Conservation (phyloP, 2,888 invertebrate genomes). For the Anagyrus pseudococci region DNA sequence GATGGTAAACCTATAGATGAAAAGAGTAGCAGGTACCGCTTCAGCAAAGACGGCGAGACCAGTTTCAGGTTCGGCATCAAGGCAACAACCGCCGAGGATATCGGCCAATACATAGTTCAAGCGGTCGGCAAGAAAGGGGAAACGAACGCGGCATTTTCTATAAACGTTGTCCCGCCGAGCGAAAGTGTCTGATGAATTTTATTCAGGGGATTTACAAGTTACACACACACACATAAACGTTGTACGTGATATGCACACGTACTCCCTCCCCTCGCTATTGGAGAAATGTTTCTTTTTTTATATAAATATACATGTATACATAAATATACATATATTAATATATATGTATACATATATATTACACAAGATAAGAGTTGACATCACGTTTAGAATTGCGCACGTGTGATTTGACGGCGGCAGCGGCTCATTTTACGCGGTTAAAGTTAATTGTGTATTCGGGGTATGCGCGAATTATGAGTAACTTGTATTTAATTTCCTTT, state of each 20-base stretch:
- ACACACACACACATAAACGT: conserved; percentile 8
- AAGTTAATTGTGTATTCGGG: not conserved
- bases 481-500: no score
- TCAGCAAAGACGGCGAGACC: conserved; percentile 82
- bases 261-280: not conserved
- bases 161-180: conserved; percentile 74
- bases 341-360: no score
- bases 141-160: conserved; percentile 82
- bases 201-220: not conserved
- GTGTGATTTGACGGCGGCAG: conserved; percentile 36
- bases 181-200: conserved; percentile 52
- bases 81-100: conserved; percentile 76
- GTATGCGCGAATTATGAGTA: no score
- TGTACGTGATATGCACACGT: conserved; percentile 29
- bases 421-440: conserved; percentile 1
- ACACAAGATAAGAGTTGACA: conserved; percentile 15
- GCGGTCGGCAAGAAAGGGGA: conserved; percentile 88
- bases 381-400: conserved; percentile 29
- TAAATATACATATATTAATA: conserved; percentile 23
- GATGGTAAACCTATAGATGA: conserved; percentile 91
- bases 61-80: conserved; percentile 81
- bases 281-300: conserved; percentile 22
- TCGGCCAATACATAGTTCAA: conserved; percentile 87
- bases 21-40: conserved; percentile 76
- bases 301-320: no score